Evolutionary conservation across 2,888 invertebrate genomes (phyloP), one percentile per base, ranked within the genome.

Genomic region (Trissonchulus sp.): DNA sequence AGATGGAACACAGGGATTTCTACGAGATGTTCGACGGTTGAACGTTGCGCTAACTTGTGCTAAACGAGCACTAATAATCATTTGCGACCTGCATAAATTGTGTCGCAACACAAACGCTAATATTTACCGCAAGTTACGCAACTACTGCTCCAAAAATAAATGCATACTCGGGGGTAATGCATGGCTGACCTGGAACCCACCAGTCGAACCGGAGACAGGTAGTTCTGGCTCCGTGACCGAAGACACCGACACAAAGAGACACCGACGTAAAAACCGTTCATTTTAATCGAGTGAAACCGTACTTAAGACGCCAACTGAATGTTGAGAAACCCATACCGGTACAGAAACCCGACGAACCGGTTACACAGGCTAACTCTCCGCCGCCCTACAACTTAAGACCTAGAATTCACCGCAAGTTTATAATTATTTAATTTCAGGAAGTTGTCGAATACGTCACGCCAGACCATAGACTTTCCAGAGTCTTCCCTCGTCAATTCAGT

Each of bases 41-140:
- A 60, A 60, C n/a, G 60, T 60, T n/a, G n/a, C n/a, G 60, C 60
- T 60, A n/a, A 60, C 60, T 18, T n/a, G 60, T 60, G 60, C 18
- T 60, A 18, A n/a, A 60, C 60, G 60, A 60, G 60, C 60, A 60
- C 18, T 60, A n/a, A 60, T 60, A 18, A 60, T 60, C n/a, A 18
- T 60, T n/a, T 18, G 60, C 60, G 60, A 60, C n/a, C 18, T 60
- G n/a, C n/a, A 18, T 18, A 60, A 60, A 60, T 60, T 60, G n/a
- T 60, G 60, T 60, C 18, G n/a, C 18, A 18, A n/a, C 18, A 18
- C 18, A 60, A n/a, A n/a, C n/a, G 60, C 18, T 18, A 60, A 60
- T 60, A 60, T 60, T n/a, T 60, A 18, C 60, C 18, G 18, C 18
- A 18, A n/a, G n/a, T 60, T 60, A 60, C 18, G n/a, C 18, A n/a